phyloP scores from a whole-genome alignment of 2,113 vertebrate genomes.

The Glaucomys volans region DNA sequence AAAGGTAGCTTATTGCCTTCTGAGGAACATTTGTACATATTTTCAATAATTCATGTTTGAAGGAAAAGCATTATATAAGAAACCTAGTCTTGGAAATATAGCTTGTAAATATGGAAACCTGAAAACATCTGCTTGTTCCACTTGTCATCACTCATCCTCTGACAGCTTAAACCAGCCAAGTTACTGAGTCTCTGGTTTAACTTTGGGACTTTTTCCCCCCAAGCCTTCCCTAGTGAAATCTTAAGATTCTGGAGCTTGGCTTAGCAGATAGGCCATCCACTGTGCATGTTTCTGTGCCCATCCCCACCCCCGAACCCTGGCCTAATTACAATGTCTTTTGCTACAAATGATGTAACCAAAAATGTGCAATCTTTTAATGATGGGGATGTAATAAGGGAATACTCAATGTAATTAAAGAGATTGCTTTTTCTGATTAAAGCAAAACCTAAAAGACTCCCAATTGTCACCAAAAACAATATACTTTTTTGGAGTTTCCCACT shows the following conservation, averaged over 20 bases:
- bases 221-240: not conserved
- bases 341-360: not conserved
- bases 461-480: not conserved
- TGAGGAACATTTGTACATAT: not conserved
- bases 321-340: not conserved
- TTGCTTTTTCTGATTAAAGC: slow-evolving; percentile 31
- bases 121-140: not conserved
- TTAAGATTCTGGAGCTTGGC: not conserved
- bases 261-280: not conserved
- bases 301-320: accelerated
- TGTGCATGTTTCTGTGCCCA: not conserved
- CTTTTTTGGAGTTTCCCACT: not conserved
- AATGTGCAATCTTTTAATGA: not conserved
- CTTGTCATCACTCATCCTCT: not conserved
- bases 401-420: not conserved
- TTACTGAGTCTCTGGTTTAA: not conserved
- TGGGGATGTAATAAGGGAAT: not conserved
- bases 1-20: not conserved
- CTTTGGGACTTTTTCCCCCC: not conserved
- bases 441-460: not conserved
- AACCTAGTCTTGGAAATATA: not conserved
- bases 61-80: not conserved
- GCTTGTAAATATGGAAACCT: not conserved
- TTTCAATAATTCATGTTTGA: not conserved
- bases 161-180: not conserved